Conservation (phyloP, 2,797 vertebrate species). For the Rhinophrynus dorsalis region DNA sequence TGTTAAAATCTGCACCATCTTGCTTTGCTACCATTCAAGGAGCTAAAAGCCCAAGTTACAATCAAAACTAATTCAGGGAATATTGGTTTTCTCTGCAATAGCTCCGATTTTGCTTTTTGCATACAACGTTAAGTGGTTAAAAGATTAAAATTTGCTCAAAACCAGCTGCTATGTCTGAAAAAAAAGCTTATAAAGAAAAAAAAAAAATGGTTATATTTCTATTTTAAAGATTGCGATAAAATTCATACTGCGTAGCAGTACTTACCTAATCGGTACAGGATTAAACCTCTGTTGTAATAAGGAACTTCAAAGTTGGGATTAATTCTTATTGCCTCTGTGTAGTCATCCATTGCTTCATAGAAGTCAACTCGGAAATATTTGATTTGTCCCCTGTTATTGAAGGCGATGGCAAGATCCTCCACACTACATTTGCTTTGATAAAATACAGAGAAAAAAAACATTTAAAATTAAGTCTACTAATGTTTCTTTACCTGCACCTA, state of each 20-base stretch:
- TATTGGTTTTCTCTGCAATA: too few species aligned
- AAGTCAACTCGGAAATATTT: conserved; percentile 92
- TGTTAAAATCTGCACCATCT: too few species aligned
- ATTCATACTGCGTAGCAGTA: too few species aligned
- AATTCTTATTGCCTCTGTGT: conserved; percentile 76
- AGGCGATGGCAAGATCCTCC: conserved; percentile 74
- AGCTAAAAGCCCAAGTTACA: too few species aligned
- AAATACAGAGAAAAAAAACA: conserved; percentile 9
- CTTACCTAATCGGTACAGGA: conserved; percentile 88
- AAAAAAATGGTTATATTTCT: neutral
- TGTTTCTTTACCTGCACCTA: too few species aligned
- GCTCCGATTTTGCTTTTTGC: too few species aligned
- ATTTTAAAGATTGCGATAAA: neutral
- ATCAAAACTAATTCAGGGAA: too few species aligned
- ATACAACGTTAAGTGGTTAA: too few species aligned
- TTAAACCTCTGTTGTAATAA: conserved; percentile 90
- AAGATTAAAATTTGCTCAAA: too few species aligned
- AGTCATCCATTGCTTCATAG: conserved; percentile 86
- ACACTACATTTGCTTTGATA: conserved; percentile 58
- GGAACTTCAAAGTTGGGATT: conserved; percentile 78
- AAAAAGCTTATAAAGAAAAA: neutral
- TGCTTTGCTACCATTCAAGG: too few species aligned
- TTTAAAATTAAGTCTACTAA: too few species aligned
- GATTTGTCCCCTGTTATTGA: conserved; percentile 89
- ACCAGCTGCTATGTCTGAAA: neutral